Conservation (phyloP, 2,113 vertebrate genomes). For the Calyptomena viridis region DNA sequence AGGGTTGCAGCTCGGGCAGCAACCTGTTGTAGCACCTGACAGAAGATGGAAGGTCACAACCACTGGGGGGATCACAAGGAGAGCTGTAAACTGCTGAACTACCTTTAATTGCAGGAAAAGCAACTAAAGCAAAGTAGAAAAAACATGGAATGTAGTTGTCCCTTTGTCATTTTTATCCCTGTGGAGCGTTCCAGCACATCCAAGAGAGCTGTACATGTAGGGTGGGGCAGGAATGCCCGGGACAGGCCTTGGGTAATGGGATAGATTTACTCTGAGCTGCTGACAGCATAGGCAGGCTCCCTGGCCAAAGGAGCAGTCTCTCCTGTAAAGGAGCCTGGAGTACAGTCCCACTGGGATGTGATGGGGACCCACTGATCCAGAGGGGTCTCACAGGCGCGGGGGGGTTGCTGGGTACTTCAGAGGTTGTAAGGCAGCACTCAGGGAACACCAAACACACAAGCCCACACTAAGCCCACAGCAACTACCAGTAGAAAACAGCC, state of each 20-base stretch:
- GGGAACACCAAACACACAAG: neutral
- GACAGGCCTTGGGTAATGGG: neutral
- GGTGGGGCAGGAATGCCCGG: neutral
- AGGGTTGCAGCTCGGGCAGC: neutral
- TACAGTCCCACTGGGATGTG: neutral
- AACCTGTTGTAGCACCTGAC: neutral
- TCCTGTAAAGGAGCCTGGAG: neutral
- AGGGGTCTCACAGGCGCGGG: fast-evolving
- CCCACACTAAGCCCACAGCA: neutral
- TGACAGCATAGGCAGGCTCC: neutral
- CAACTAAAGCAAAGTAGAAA: neutral
- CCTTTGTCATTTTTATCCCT: neutral
- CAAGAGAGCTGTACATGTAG: neutral
- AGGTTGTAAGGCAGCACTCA: neutral
- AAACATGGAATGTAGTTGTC: neutral
- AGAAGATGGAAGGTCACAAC: neutral
- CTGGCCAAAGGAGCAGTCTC: neutral
- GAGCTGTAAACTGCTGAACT: neutral
- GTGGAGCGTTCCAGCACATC: neutral
- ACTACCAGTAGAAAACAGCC: constrained; percentile 2
- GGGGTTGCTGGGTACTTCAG: neutral
- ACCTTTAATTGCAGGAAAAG: neutral
- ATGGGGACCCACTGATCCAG: neutral
- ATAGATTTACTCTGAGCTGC: neutral
- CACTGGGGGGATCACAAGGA: too few relatives aligned